phyloP scores from a whole-genome alignment of 2,113 vertebrate genomes.

The Tenrec ecaudatus region DNA sequence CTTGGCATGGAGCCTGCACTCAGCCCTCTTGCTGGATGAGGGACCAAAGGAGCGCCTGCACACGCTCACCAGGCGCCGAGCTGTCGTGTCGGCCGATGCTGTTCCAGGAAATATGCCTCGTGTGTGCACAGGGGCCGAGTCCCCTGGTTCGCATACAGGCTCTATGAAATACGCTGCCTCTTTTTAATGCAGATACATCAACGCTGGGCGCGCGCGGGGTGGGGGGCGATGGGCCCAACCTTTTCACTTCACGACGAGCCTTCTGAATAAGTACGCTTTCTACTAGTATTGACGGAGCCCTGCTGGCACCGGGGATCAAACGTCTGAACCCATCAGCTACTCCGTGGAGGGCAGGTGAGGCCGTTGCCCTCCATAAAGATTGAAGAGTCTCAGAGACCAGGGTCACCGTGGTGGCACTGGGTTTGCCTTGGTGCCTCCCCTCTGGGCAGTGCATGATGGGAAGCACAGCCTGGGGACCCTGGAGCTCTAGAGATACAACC shows the following conservation, averaged over 20 bases:
- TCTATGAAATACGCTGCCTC: no score
- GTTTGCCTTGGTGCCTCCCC: no score
- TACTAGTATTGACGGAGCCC: no score
- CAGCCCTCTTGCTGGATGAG: neutral
- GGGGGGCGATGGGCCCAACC: accelerated
- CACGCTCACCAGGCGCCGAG: neutral
- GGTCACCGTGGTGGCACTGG: no score
- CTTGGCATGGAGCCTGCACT: accelerated
- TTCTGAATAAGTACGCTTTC: no score
- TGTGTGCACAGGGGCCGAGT: neutral
- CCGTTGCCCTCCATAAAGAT: no score
- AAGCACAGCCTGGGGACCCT: neutral
- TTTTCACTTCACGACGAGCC: neutral
- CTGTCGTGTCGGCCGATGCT: neutral
- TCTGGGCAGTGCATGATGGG: accelerated
- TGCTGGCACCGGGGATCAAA: no score
- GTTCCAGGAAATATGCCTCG: neutral
- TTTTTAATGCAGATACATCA: no score
- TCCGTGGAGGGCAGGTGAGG: no score
- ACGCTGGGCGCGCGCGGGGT: no score
- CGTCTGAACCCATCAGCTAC: no score
- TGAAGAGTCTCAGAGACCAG: no score
- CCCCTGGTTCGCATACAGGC: accelerated
- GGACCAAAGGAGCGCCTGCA: neutral
- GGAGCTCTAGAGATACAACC: neutral